A percentile compares a stretch with the other conserved stretches of the same genome.
These are phyloP conservation scores for Catamblyrhynchus diadema DNA, from an alignment of 2,797 vertebrate species.

Conservation along the genomic window DNA sequence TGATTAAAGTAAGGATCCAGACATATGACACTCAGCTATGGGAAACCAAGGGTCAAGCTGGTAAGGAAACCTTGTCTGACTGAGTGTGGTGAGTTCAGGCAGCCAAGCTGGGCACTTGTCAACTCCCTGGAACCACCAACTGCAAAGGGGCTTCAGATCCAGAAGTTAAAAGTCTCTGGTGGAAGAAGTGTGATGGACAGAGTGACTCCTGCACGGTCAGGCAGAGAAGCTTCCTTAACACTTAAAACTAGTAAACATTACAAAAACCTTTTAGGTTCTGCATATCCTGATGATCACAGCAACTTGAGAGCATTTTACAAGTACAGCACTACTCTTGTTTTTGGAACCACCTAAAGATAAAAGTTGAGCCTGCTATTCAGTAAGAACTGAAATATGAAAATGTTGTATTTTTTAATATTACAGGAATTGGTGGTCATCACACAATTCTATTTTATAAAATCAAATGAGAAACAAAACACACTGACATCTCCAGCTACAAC, in stretches of 20 bases:
- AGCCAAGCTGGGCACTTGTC: fast-evolving
- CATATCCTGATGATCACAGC: not conserved
- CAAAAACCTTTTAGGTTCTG: not conserved
- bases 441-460: not conserved
- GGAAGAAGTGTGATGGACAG: not conserved
- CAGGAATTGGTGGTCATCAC: not conserved
- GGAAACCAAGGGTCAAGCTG: not conserved
- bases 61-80: not conserved
- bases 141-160: fast-evolving
- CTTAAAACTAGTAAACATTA: not conserved
- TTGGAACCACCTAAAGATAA: not conserved
- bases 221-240: not conserved
- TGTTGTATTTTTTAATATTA: not conserved
- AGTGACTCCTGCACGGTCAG: not conserved
- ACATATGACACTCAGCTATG: not conserved
- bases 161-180: not conserved
- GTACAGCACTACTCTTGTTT: not conserved
- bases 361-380: not conserved
- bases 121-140: not conserved
- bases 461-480: not conserved
- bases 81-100: not conserved
- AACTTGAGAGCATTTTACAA: not conserved
- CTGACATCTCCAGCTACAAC: not conserved
- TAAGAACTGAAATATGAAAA: not conserved
- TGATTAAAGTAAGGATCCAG: not conserved